Base-by-base conservation (phyloP, 2,113 vertebrate species). In the Otocyon megalotis region DNA sequence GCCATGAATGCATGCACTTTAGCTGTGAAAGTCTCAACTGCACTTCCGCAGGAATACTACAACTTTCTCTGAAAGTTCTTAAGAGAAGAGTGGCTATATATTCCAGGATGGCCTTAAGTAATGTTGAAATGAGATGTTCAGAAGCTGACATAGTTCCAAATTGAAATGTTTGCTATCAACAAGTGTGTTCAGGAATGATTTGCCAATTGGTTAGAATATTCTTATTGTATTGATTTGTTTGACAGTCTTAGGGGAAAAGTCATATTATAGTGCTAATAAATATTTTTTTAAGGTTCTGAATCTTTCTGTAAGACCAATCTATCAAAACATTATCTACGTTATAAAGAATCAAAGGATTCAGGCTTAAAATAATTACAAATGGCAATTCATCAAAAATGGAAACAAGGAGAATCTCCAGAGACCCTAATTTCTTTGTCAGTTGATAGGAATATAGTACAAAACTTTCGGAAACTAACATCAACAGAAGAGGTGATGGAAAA, bases 241-340 rank as follows among this genome's bases (percentile, higher is more conserved):
- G 62, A 72, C 15, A 85, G 12, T 92, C 50, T 32, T 43, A 76
- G 32, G 14, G 53, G 30, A 35, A 88, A 91, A 67, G 43, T 77
- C 56, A 37, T 82, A 53, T 62, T 90, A 81, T 94, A 80, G 65
- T 94, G 58, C 5, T 53, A 77, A 53, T 48, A 71, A 67, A 74
- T 35, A 22, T 87, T 90, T 35, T 71, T 62, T 97, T 84, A 69
- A 86, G 20, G 6, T 90, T 87, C 19, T n/a, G 90, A 96, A 62
- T 84, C 26, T 35, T 58, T 77, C 5, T 88, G 35, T 85, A 37
- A 91, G 82, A 54, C 74, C 30, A 60, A 24, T 62, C 58, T 94
- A 83, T 19, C 26, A 74, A 84, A 92, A 65, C 7, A 60, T 53
- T 91, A 58, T 43, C 7, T 85, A 80, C 77, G 8, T 71, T 48